Evolutionary conservation across 2,113 vertebrate species (phyloP).

Genomic region (Phylloscopus trochiloides): DNA sequence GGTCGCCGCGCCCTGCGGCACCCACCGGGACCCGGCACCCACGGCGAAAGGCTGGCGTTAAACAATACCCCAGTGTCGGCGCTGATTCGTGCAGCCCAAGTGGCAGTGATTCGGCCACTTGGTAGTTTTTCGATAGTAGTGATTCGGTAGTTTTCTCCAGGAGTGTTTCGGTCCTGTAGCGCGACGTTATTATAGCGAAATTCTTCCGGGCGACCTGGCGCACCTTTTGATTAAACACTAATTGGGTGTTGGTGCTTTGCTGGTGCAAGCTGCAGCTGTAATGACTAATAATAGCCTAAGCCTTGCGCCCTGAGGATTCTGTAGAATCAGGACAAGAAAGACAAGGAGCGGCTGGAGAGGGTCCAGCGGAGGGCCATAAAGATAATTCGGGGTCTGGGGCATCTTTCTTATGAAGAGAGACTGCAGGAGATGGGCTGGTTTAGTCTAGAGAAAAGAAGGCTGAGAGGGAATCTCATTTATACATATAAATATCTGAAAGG

Average conservation of each 20-base stretch:
- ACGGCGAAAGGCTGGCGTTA: neutral
- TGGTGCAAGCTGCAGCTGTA: neutral
- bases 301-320: fast-evolving
- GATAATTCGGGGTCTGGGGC: neutral
- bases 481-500: neutral
- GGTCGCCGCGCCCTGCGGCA: neutral
- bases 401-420: neutral
- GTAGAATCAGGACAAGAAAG: neutral
- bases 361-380: neutral
- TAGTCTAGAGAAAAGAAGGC: neutral
- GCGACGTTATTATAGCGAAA: neutral
- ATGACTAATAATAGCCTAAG: neutral
- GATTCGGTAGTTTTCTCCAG: neutral
- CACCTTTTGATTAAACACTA: neutral
- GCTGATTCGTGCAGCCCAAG: neutral
- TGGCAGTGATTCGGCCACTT: neutral
- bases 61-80: fast-evolving
- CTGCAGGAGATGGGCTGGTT: neutral
- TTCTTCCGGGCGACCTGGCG: neutral
- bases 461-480: neutral
- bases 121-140: no score
- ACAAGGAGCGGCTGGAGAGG: neutral
- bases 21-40: neutral
- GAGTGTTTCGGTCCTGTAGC: neutral
- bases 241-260: constrained; percentile 7